phyloP scores from a whole-genome alignment of 37 sponge, comb jelly and placozoan species.

The Corticium candelabrum region DNA sequence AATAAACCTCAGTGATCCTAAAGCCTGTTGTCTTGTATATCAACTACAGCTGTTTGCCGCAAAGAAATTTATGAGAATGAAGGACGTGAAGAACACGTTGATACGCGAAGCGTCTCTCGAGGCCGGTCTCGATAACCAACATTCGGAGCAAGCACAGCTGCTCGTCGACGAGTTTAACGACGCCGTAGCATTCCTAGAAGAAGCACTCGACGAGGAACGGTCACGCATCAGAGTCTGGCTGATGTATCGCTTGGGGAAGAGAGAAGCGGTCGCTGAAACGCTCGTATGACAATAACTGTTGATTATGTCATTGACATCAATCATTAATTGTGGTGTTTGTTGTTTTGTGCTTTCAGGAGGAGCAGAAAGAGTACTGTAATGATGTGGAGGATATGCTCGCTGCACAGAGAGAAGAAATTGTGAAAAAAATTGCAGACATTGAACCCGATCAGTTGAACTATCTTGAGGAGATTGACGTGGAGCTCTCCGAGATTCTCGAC shows the following conservation, averaged over 20 bases:
- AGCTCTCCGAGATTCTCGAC: too few relatives aligned
- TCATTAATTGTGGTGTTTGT: neutral
- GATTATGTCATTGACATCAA: too few relatives aligned
- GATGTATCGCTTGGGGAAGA: neutral
- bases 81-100: neutral
- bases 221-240: neutral
- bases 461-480: too few relatives aligned
- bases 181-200: neutral
- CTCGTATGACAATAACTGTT: neutral
- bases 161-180: neutral
- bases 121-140: neutral
- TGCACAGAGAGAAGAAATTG: neutral
- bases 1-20: too few relatives aligned
- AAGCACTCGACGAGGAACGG: neutral
- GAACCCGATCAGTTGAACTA: too few relatives aligned
- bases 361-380: neutral
- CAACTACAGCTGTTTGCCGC: neutral
- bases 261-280: neutral
- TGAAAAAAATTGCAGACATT: too few relatives aligned
- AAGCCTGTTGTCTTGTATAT: neutral
- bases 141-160: neutral
- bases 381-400: neutral
- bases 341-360: neutral
- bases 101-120: neutral
- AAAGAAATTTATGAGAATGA: neutral